Conservation (phyloP, 2,797 vertebrate species). For the Phalanger gymnotis region DNA sequence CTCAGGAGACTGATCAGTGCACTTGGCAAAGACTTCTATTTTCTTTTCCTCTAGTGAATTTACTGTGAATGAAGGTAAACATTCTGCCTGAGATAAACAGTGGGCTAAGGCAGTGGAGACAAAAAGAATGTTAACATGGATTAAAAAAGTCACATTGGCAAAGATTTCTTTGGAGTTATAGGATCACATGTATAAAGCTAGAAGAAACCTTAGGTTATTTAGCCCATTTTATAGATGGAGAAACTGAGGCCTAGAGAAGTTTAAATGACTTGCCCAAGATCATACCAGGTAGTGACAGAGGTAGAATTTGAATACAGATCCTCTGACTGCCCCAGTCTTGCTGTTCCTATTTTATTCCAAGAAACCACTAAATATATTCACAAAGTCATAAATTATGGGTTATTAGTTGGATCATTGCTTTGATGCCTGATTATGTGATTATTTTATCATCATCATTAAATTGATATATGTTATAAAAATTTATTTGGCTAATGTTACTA, state of each 20-base stretch:
- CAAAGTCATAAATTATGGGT: neutral
- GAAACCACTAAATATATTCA: neutral
- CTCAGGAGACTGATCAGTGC: neutral
- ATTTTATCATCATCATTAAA: neutral
- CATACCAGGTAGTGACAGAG: neutral
- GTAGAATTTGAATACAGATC: neutral
- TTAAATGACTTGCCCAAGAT: neutral
- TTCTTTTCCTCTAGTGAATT: slow-evolving; percentile 30
- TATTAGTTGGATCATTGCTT: neutral
- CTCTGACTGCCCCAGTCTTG: neutral
- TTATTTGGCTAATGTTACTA: neutral
- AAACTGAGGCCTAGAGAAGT: neutral
- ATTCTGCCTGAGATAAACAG: neutral
- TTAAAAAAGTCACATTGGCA: neutral
- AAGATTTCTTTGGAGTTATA: neutral
- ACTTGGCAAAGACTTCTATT: slow-evolving; percentile 53
- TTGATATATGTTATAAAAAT: neutral
- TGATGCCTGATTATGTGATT: neutral
- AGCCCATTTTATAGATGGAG: neutral
- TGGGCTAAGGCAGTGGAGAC: neutral
- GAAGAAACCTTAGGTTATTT: slow-evolving; percentile 51
- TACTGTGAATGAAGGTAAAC: slow-evolving; percentile 41
- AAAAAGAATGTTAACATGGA: neutral
- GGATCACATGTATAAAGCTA: neutral
- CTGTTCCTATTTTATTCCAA: neutral